Percentiles rank a stretch among this genome's conserved stretches.
Evolutionary conservation across 2,888 invertebrate genomes (phyloP).

Genomic region (Drosophila testacea): DNA sequence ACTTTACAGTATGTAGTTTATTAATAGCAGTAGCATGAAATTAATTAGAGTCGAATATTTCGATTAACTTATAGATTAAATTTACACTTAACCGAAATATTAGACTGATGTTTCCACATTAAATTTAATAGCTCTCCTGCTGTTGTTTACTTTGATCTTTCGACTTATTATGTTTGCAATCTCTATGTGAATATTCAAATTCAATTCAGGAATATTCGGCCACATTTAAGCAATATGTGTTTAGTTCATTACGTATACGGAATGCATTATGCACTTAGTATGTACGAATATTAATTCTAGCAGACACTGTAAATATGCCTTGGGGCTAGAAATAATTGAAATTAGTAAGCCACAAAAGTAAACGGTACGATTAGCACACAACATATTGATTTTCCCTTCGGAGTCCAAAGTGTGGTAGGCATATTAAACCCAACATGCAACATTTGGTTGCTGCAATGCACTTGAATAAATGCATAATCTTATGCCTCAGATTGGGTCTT

Average conservation of each 20-base stretch:
- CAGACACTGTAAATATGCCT: constrained; percentile 15
- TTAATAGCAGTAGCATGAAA: neutral
- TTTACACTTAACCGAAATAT: constrained; percentile 1
- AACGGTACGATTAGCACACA: constrained; percentile 27
- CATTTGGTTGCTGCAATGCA: constrained; percentile 44
- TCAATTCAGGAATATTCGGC: constrained; percentile 1
- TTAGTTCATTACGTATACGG: constrained; percentile 11
- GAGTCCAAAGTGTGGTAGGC: constrained; percentile 4
- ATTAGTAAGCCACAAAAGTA: constrained; percentile 55
- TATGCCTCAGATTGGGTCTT: constrained; percentile 2
- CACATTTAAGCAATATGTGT: constrained; percentile 12
- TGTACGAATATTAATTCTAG: constrained; percentile 30
- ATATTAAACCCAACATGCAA: constrained; percentile 22
- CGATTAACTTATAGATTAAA: constrained; percentile 1
- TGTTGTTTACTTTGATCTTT: neutral
- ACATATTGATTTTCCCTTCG: constrained; percentile 46
- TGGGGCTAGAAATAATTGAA: constrained; percentile 47
- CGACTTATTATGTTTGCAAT: constrained; percentile 5
- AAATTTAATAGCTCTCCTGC: neutral
- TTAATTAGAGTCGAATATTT: constrained; percentile 5
- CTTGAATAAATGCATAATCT: constrained; percentile 69
- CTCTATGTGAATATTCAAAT: constrained; percentile 9
- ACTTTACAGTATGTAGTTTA: neutral
- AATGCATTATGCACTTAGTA: constrained; percentile 14
- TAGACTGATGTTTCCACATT: neutral